Evolutionary conservation across 53 echinoderm and acorn worm genomes (phyloP).

Genomic region (Echinarachnius parma): DNA sequence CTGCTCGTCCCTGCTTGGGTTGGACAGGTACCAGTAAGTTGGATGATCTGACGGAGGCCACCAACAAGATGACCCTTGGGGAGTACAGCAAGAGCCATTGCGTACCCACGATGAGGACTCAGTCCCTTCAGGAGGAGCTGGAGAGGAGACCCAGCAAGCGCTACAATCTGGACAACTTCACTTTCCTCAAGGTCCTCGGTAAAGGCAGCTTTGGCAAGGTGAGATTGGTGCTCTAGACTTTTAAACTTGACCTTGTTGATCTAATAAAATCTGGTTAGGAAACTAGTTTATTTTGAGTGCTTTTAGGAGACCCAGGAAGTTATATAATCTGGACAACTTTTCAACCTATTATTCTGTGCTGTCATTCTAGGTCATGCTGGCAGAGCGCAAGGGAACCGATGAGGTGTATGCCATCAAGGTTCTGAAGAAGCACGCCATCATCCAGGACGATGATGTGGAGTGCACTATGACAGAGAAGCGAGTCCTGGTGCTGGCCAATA

Average conservation of each 20-base stretch:
- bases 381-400: slow-evolving; percentile 83
- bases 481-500: slow-evolving; percentile 95
- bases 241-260: no score
- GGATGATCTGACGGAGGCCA: slow-evolving; percentile 40
- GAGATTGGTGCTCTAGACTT: neutral
- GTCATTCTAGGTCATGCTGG: slow-evolving; percentile 99
- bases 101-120: slow-evolving; percentile 50
- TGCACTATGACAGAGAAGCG: slow-evolving; percentile 99
- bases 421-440: slow-evolving; percentile 98
- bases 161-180: slow-evolving; percentile 86
- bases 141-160: slow-evolving; percentile 77
- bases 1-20: neutral
- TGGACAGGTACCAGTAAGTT: slow-evolving; percentile 60
- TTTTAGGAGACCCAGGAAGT: no score
- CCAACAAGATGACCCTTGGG: slow-evolving; percentile 45
- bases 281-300: no score
- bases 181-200: slow-evolving; percentile 95
- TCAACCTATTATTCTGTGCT: no score
- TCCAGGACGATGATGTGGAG: slow-evolving; percentile 98
- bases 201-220: slow-evolving; percentile 99
- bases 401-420: slow-evolving; percentile 99
- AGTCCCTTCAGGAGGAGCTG: slow-evolving; percentile 83
- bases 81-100: slow-evolving; percentile 21
- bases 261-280: no score
- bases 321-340: no score